phyloP scores from a whole-genome alignment of 2,888 invertebrate genomes.

The Nipponacmea schrenckii region DNA sequence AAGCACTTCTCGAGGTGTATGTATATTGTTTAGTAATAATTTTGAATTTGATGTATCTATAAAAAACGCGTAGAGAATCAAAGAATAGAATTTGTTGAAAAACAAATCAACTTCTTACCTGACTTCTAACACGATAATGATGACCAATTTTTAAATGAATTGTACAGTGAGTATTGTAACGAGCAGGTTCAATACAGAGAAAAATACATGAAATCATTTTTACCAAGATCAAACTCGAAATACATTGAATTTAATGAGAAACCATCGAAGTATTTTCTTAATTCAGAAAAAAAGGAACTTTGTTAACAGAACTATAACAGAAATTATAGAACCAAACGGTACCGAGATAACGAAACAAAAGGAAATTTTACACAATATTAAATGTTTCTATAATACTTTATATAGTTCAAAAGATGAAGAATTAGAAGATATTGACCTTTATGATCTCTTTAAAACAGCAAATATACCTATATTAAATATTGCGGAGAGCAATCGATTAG shows the following conservation, averaged over 20 bases:
- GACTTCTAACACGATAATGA: no score
- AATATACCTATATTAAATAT: not conserved
- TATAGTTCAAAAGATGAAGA: not conserved
- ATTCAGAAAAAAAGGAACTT: not conserved
- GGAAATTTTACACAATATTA: not conserved
- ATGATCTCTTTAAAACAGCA: not conserved
- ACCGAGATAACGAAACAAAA: not conserved
- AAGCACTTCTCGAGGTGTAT: not conserved
- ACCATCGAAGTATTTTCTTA: conserved; percentile 1
- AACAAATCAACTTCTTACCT: no score
- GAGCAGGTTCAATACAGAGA: not conserved
- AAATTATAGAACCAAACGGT: not conserved
- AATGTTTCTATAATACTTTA: not conserved
- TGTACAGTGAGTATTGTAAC: conserved; percentile 1
- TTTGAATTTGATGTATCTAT: not conserved
- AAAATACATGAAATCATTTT: not conserved
- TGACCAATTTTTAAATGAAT: not conserved
- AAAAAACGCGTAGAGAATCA: no score
- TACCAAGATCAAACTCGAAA: not conserved
- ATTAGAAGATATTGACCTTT: not conserved
- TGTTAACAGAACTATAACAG: not conserved
- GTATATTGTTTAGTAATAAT: not conserved
- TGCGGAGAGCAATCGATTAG: not conserved
- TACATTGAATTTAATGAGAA: not conserved
- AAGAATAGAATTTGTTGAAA: no score